Evolutionary conservation across 53 echinoderm and acorn worm species (phyloP), one percentile per base, ranked within the genome.

Genomic region (Hippasteria phrygiana): DNA sequence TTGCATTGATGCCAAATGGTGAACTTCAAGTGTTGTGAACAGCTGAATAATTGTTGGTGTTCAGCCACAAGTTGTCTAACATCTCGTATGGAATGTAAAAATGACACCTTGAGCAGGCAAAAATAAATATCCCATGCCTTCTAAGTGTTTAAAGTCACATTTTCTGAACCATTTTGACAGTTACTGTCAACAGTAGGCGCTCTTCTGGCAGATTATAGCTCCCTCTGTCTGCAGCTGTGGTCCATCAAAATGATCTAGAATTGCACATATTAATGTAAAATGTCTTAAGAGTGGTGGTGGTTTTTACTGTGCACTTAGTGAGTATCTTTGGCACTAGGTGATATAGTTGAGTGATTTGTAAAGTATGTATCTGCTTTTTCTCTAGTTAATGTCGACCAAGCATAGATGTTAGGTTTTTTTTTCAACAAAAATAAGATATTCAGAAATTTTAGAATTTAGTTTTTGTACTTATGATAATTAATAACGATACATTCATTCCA

Each of bases 381-480:
- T 35, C 42, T 47, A 85, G 71, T 71, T 85, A 51, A 85, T 85
- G 37, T 69, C 50, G 34, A 41, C 24, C 70, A 20, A 69, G 1
- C 20, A 18, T 85, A 85, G 85, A n/a, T 14, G 3, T n/a, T 75
- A 75, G 75, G 50, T 48, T 75, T 75, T n/a, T n/a, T n/a, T n/a
- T 50, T 46, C 42, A 41, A 37, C 36, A 85, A 85, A 34, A 41
- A 42, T 45, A 73, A 73, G 73, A 41, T 69, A 67, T 69, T 55
- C 69, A 85, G 55, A 78, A 48, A 34, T 69, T 48, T 71, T 71
- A 50, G 35, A 35, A 71, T 69, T 85, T 85, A 85, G 75, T 88
- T 75, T 75, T 88, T 88, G 88, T 88, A 75, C 75, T 75, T 87
- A 75, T 54, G 9, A 72, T 87, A 71, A 38, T 87, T n/a, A 31